Evolutionary conservation across 37 sponge, comb jelly and placozoan species (phyloP).

Genomic region (Oopsacas minuta): DNA sequence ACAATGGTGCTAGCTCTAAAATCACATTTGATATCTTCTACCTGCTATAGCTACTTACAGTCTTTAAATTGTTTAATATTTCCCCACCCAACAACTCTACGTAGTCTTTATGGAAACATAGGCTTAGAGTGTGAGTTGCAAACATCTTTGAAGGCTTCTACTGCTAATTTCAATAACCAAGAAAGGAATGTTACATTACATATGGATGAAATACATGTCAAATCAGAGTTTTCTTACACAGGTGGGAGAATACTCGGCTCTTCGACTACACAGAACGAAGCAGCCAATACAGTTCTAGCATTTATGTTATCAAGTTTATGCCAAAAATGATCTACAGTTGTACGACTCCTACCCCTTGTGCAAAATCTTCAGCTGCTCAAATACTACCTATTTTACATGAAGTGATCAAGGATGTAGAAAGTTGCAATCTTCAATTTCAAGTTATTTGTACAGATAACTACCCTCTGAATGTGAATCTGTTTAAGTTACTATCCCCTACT

Average conservation of each 20-base stretch:
- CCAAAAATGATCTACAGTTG: too few species aligned
- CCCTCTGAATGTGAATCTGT: too few species aligned
- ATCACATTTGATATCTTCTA: neutral
- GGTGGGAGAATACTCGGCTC: neutral
- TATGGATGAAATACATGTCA: constrained; percentile 7
- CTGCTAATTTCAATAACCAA: neutral
- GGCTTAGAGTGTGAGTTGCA: neutral
- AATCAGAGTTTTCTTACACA: neutral
- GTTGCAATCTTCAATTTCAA: too few species aligned
- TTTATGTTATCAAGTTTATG: too few species aligned
- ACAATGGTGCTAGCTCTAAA: neutral
- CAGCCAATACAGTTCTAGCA: too few species aligned
- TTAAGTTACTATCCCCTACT: too few species aligned
- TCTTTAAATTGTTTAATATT: neutral
- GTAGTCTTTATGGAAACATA: neutral
- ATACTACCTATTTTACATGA: too few species aligned
- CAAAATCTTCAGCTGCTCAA: too few species aligned
- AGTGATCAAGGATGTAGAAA: too few species aligned
- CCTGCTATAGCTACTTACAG: neutral
- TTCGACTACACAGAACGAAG: too few species aligned
- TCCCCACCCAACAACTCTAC: neutral
- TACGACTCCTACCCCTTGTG: too few species aligned
- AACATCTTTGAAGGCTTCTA: neutral
- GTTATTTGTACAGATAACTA: too few species aligned
- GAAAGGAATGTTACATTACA: constrained; percentile 10